These are phyloP conservation scores for Grantiella picta DNA, from an alignment of 2,113 vertebrate species.

Conservation along the genomic window DNA sequence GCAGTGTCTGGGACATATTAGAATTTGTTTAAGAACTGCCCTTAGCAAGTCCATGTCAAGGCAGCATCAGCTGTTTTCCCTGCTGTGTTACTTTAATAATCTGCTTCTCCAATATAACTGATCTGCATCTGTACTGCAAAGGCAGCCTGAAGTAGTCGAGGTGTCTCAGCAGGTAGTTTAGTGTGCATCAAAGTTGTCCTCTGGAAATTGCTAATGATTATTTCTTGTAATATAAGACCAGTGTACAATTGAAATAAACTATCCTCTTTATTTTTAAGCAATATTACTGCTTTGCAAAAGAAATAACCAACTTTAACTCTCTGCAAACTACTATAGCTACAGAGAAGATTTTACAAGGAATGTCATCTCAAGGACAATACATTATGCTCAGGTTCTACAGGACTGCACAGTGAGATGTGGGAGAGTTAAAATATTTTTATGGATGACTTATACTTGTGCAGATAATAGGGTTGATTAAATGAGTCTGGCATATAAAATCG, in stretches of 20 bases:
- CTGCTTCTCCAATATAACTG: neutral
- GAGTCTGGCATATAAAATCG: neutral
- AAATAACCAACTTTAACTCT: neutral
- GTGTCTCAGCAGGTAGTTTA: neutral
- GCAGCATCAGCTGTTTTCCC: neutral
- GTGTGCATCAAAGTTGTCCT: neutral
- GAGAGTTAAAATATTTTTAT: neutral
- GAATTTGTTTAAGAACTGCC: neutral
- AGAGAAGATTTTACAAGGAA: neutral
- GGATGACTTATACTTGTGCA: neutral
- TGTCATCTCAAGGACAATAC: neutral
- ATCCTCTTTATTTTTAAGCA: accelerated
- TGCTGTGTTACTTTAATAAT: neutral
- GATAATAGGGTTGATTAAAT: neutral
- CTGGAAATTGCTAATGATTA: neutral
- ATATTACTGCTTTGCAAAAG: neutral
- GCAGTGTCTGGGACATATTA: neutral
- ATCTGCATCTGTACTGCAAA: neutral
- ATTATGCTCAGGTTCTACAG: neutral
- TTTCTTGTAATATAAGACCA: neutral
- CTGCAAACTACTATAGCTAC: neutral
- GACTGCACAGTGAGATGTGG: neutral
- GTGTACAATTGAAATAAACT: neutral
- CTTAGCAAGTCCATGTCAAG: neutral
- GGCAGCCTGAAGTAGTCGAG: neutral